Base-by-base conservation (phyloP, 2,113 vertebrate species). In the Gobiocypris rarus region DNA sequence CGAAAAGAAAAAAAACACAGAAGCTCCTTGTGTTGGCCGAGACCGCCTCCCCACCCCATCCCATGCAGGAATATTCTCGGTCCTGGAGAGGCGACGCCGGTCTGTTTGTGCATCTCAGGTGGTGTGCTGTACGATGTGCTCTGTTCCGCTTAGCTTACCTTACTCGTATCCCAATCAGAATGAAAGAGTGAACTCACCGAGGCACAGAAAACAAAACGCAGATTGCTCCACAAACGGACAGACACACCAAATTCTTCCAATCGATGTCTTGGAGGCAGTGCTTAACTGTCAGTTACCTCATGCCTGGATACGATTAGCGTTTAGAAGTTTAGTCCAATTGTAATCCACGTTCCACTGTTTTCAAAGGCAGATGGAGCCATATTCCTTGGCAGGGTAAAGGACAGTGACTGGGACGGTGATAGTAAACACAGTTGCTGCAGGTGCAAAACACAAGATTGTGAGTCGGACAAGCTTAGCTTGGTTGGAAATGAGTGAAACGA, bases 321-420 rank as follows among this genome's bases (percentile, higher is more conserved):
- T 34, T 79, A 24, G 56, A 26, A 76, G 31, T 81, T 78, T 38
- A 69, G 59, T 83, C 71, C 50, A 19, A 43, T 76, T 83, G 43
- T 76, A 82, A 76, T 83, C 69, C 76, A 31, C 73, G 65, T 87
- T 50, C 26, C 71, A 45, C 38, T 13, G 73, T 75, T 73, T 81
- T 70, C 88, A 54, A 87, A 76, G 84, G 85, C 75, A 82, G 58
- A 84, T 73, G 75, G 34, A 83, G 13, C 74, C 82, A 83, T 86
- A 81, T 83, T 90, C 92, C 91, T 91, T 91, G 92, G 91, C 92
- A 85, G 86, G 76, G 82, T 74, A 73, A 48, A 80, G 54, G 48
- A 77, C n/a, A 54, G 58, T 81, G 82, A 83, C 19, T 54, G 69
- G 77, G 34, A 61, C 2, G 34, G 86, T 59, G 69, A 75, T 28